phyloP scores from a whole-genome alignment of 2,797 vertebrate genomes.

The Poecilia velifera region DNA sequence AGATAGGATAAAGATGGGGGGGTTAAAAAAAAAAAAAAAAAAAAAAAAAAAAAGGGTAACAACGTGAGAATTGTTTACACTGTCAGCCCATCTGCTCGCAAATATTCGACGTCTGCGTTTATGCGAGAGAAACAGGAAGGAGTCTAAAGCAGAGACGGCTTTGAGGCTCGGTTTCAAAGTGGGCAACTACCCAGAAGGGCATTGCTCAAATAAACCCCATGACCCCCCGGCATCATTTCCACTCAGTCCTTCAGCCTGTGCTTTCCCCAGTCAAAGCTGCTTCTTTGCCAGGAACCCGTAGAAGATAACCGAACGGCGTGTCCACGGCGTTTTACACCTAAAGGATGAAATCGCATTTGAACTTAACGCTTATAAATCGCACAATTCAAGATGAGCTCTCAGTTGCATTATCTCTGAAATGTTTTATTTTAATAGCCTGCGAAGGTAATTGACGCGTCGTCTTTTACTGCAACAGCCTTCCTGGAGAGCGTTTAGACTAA shows the following conservation, averaged over 20 bases:
- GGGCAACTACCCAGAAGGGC: slow-evolving; percentile 21
- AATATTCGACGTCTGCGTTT: slow-evolving; percentile 25
- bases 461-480: neutral
- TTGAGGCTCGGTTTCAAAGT: slow-evolving; percentile 38
- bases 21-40: neutral
- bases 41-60: slow-evolving; percentile 49
- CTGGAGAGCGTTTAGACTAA: neutral
- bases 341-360: neutral
- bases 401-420: neutral
- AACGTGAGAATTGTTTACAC: slow-evolving; percentile 41
- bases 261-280: slow-evolving; percentile 26
- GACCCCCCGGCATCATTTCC: slow-evolving; percentile 28
- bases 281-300: neutral
- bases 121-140: neutral
- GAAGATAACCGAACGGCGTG: neutral
- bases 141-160: slow-evolving; percentile 23
- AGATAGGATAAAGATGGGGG: slow-evolving; percentile 29
- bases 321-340: neutral
- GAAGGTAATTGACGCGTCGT: neutral
- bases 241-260: slow-evolving; percentile 22
- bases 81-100: slow-evolving; percentile 36
- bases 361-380: slow-evolving; percentile 4
- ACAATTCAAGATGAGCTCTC: neutral
- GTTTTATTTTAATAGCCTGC: neutral
- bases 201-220: slow-evolving; percentile 27